Conservation (phyloP, 2,113 vertebrate genomes). For the Loxodonta africana region DNA sequence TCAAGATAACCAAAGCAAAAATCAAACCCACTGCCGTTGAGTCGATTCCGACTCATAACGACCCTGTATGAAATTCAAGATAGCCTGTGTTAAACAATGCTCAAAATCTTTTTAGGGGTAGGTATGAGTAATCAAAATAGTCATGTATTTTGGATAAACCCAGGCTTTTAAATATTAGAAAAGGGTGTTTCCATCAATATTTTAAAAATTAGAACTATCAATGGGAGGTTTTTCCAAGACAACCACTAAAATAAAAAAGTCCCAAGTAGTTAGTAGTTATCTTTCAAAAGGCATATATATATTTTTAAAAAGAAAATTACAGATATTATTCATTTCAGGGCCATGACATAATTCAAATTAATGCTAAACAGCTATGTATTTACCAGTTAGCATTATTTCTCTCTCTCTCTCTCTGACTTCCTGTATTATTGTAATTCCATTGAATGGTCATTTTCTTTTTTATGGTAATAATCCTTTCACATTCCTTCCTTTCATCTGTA, state of each 20-base stretch:
- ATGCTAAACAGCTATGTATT: constrained; percentile 85
- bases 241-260: neutral
- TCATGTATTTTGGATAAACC: neutral
- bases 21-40: no score
- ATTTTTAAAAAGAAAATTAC: constrained; percentile 80
- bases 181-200: neutral
- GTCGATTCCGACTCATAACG: no score
- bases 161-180: neutral
- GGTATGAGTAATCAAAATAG: neutral
- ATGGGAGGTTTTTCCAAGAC: neutral
- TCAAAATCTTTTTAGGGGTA: constrained; percentile 4
- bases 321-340: constrained; percentile 82
- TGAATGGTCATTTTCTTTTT: constrained; percentile 90
- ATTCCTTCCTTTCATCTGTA: constrained; percentile 89
- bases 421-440: constrained; percentile 88
- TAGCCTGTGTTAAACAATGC: neutral
- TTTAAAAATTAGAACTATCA: constrained; percentile 43
- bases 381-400: constrained; percentile 89
- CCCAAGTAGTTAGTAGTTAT: neutral
- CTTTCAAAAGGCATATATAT: constrained; percentile 23
- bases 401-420: constrained; percentile 84
- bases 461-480: constrained; percentile 90
- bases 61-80: neutral
- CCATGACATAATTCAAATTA: constrained; percentile 82
- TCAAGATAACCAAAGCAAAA: neutral